phyloP scores from a whole-genome alignment of 2,113 vertebrate species.

The Corythaixoides concolor region DNA sequence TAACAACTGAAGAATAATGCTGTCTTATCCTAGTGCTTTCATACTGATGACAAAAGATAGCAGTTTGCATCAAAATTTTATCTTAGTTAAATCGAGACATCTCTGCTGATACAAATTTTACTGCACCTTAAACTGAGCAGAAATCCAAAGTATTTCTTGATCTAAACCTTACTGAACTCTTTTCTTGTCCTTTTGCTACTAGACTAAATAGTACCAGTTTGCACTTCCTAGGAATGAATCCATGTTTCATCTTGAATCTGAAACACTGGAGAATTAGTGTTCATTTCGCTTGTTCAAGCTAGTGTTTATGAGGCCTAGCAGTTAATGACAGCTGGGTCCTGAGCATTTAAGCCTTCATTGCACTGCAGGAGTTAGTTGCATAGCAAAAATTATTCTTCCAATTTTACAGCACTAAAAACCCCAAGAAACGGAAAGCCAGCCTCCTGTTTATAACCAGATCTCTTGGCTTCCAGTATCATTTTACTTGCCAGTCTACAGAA shows the following conservation, averaged over 20 bases:
- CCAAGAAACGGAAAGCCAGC: background rate
- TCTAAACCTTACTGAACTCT: background rate
- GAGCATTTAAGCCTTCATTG: background rate
- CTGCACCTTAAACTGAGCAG: background rate
- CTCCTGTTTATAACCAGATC: background rate
- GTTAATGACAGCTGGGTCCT: background rate
- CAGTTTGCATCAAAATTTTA: background rate
- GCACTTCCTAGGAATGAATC: background rate
- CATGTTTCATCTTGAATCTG: background rate
- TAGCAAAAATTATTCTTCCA: background rate
- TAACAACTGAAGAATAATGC: background rate
- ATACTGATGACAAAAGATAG: background rate
- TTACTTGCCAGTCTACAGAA: background rate
- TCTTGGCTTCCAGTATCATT: background rate
- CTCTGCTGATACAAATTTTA: background rate
- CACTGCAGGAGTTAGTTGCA: background rate
- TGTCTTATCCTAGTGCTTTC: background rate
- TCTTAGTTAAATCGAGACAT: background rate
- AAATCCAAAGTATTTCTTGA: background rate
- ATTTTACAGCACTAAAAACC: accelerated
- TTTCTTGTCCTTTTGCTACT: background rate
- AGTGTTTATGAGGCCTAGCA: background rate
- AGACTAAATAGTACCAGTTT: background rate
- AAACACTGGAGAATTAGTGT: background rate
- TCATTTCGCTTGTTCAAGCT: background rate